phyloP scores from a whole-genome alignment of 1,140 invertebrate species.

The Aphelinus atriplicis region DNA sequence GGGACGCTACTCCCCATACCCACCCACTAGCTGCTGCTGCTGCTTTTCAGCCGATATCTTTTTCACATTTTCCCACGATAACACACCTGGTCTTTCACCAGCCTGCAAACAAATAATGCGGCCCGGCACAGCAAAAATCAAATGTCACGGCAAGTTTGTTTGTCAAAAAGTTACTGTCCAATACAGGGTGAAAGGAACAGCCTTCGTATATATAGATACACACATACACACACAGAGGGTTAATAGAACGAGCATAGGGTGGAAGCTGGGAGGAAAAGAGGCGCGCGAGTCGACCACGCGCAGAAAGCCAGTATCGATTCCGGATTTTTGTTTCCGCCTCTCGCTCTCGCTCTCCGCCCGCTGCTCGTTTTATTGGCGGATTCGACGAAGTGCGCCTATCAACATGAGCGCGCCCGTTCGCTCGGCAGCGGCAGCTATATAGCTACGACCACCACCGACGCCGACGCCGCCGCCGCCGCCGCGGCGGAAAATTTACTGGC shows the following conservation, averaged over 20 bases:
- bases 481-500: conserved; percentile 58
- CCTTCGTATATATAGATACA: no score
- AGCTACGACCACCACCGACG: no score
- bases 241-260: no score
- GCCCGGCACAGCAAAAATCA: no score
- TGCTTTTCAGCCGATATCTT: neutral
- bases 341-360: neutral
- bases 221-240: no score
- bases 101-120: no score
- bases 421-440: neutral
- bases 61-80: neutral
- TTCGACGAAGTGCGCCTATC: conserved; percentile 53
- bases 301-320: conserved; percentile 44
- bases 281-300: no score
- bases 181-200: no score
- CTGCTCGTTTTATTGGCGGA: conserved; percentile 54
- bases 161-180: no score
- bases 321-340: conserved; percentile 41
- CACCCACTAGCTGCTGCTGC: neutral
- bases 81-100: neutral
- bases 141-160: no score
- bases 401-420: conserved; percentile 47
- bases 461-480: no score
- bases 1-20: neutral
- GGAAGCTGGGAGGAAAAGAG: no score